These are phyloP conservation scores for Drosophila murphyi DNA, from an alignment of 1,140 invertebrate genomes.

Conservation along the genomic window DNA sequence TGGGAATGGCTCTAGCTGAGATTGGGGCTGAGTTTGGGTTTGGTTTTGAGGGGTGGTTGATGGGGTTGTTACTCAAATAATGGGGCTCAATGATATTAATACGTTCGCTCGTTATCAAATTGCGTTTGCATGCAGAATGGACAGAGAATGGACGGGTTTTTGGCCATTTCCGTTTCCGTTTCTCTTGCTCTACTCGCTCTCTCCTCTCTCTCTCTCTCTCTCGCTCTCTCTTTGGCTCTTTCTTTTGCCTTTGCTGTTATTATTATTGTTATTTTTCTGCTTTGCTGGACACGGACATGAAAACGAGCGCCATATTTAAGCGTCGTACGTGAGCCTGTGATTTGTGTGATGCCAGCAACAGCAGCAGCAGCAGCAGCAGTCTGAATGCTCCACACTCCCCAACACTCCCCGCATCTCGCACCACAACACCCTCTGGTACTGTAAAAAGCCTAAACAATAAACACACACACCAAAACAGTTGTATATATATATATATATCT, in stretches of 20 bases:
- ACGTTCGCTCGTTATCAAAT: conserved; percentile 84
- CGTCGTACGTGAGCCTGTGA: conserved; percentile 67
- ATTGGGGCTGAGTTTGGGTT: conserved; percentile 5
- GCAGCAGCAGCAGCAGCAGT: not conserved
- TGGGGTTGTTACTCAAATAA: conserved; percentile 59
- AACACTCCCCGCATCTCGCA: not conserved
- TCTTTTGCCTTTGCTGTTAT: conserved; percentile 32
- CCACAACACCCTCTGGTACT: not conserved
- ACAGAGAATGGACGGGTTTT: conserved; percentile 41
- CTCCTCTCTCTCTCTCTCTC: not conserved
- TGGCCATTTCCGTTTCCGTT: conserved; percentile 4
- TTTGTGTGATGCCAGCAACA: conserved; percentile 51
- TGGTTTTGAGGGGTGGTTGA: not conserved
- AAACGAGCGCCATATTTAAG: conserved; percentile 79
- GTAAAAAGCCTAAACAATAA: conserved; percentile 79
- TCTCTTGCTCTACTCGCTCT: not conserved
- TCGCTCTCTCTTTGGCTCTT: conserved; percentile 1
- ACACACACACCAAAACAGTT: conserved; percentile 34
- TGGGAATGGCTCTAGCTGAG: conserved; percentile 1
- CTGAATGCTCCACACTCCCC: not conserved
- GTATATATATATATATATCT: not conserved
- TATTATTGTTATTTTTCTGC: conserved; percentile 65
- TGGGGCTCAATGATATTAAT: conserved; percentile 83
- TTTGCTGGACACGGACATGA: conserved; percentile 72
- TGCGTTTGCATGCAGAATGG: conserved; percentile 81